Conservation (phyloP, 2,888 invertebrate species). For the Latheticus oryzae region DNA sequence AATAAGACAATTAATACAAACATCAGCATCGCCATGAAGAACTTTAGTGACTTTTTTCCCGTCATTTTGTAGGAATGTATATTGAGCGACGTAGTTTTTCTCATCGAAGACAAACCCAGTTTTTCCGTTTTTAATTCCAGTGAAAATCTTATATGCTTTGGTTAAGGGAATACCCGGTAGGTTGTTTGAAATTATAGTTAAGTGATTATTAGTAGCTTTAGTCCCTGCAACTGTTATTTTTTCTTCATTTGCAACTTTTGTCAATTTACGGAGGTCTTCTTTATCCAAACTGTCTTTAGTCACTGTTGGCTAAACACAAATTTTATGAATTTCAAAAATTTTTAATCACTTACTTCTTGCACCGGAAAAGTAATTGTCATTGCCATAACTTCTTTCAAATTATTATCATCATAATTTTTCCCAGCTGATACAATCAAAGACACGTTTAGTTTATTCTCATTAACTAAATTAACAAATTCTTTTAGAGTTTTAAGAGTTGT, state of each 20-base stretch:
- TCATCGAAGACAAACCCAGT: slow-evolving; percentile 27
- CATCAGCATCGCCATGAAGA: slow-evolving; percentile 16
- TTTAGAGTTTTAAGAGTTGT: neutral
- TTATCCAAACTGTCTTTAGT: slow-evolving; percentile 4
- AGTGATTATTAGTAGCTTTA: neutral
- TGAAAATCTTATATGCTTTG: slow-evolving; percentile 22
- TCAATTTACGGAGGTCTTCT: slow-evolving; percentile 7
- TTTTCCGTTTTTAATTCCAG: slow-evolving; percentile 20
- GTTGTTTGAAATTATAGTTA: slow-evolving; percentile 4
- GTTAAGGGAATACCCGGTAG: slow-evolving; percentile 11
- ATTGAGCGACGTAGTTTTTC: slow-evolving; percentile 20
- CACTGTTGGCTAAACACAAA: slow-evolving; percentile 4
- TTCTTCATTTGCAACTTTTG: slow-evolving; percentile 6
- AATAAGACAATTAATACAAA: slow-evolving; percentile 3
- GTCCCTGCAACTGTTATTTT: slow-evolving; percentile 2
- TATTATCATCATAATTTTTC: slow-evolving; percentile 8
- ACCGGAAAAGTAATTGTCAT: slow-evolving; percentile 15
- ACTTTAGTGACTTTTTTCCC: slow-evolving; percentile 24
- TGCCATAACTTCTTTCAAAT: slow-evolving; percentile 10
- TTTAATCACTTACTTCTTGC: slow-evolving; percentile 6
- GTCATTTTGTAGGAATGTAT: slow-evolving; percentile 22
- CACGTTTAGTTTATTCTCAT: slow-evolving; percentile 23
- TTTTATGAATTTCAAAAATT: neutral
- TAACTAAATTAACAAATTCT: slow-evolving; percentile 12
- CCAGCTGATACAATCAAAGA: slow-evolving; percentile 14